Evolutionary conservation across 2,797 vertebrate species (phyloP).

Genomic region (Typhlichthys subterraneus): DNA sequence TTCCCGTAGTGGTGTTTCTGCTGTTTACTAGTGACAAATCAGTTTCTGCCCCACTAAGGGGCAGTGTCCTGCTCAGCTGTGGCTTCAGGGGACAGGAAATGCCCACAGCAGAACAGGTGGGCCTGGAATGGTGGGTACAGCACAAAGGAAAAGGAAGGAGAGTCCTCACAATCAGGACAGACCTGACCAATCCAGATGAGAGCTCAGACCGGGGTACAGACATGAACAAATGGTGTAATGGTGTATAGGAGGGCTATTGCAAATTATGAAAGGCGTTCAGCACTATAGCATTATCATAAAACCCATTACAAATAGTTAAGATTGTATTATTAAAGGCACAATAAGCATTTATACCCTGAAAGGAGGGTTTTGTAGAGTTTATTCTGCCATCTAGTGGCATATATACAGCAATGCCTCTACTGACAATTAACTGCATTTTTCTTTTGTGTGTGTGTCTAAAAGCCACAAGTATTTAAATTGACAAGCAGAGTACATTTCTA

Average conservation of each 20-base stretch:
- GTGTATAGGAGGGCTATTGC: too few species aligned
- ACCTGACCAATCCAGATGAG: conserved; percentile 47
- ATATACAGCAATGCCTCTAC: too few species aligned
- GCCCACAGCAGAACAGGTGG: conserved; percentile 50
- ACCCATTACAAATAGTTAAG: too few species aligned
- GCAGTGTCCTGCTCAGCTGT: conserved; percentile 77
- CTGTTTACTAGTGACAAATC: conserved; percentile 76
- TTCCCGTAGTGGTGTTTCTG: conserved; percentile 80
- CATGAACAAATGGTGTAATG: too few species aligned
- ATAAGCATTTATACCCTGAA: too few species aligned
- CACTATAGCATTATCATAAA: too few species aligned
- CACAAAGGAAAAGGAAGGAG: conserved; percentile 78
- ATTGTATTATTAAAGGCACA: too few species aligned
- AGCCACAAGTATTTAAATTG: too few species aligned
- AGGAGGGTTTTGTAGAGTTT: too few species aligned
- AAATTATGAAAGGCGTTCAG: background rate
- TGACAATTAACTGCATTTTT: too few species aligned
- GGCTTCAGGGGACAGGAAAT: conserved; percentile 74
- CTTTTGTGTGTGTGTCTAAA: background rate
- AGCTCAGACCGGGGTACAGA: conserved; percentile 50
- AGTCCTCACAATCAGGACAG: conserved; percentile 64
- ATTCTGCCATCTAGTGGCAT: too few species aligned
- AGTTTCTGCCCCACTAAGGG: conserved; percentile 61
- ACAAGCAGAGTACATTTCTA: background rate
- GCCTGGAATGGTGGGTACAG: conserved; percentile 84